Evolutionary conservation across 2,797 vertebrate species (phyloP).

Genomic region (Pseudomugil gertrudae): DNA sequence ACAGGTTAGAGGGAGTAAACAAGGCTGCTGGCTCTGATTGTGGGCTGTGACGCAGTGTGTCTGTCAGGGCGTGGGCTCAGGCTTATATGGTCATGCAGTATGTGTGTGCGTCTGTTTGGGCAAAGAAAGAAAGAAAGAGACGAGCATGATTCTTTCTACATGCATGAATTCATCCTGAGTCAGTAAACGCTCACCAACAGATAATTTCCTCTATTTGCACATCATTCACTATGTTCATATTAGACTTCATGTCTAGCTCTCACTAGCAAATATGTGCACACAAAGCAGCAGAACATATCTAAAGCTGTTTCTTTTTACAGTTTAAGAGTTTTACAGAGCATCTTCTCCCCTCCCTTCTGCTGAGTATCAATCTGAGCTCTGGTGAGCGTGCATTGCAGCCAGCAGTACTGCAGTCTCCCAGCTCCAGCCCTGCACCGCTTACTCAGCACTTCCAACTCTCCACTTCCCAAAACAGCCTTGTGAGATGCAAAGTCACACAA

Average conservation of each 20-base stretch:
- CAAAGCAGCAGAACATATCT: neutral
- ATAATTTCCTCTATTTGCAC: neutral
- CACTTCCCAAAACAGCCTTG: constrained; percentile 62
- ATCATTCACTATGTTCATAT: neutral
- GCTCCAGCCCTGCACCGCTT: constrained; percentile 65
- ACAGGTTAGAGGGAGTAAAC: constrained; percentile 74
- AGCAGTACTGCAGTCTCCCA: constrained; percentile 80
- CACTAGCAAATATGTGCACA: neutral
- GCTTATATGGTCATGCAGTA: constrained; percentile 61
- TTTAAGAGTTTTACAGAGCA: constrained; percentile 1
- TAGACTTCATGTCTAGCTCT: neutral
- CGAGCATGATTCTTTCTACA: neutral
- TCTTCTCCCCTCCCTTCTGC: constrained; percentile 13
- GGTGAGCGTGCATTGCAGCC: constrained; percentile 65
- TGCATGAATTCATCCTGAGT: neutral
- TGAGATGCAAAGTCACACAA: constrained; percentile 27
- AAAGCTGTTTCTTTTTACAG: constrained; percentile 7
- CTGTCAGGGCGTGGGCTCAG: constrained; percentile 68
- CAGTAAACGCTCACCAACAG: neutral
- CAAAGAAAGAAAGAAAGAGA: neutral
- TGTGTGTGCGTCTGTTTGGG: constrained; percentile 23
- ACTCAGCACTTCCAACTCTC: constrained; percentile 68
- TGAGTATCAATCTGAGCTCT: constrained; percentile 64
- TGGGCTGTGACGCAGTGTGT: constrained; percentile 63
- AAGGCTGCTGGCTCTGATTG: constrained; percentile 53